phyloP scores from a whole-genome alignment of 2,113 vertebrate genomes.

The Ursus arctos region DNA sequence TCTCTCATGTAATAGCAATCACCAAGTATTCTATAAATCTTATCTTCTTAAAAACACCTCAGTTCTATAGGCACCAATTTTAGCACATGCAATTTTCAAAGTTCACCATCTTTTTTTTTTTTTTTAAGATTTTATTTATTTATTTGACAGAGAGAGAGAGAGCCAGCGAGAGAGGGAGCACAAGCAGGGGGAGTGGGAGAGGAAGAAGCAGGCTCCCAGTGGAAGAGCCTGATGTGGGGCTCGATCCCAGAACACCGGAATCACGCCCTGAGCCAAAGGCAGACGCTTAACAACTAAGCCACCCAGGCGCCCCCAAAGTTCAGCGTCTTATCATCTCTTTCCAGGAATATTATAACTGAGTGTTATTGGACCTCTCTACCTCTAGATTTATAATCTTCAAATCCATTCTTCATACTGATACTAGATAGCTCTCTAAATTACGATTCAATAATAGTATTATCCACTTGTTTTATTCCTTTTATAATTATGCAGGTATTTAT shows the following conservation, averaged over 20 bases:
- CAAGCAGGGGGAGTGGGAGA: too few relatives aligned
- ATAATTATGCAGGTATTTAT: not conserved
- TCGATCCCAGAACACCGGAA: too few relatives aligned
- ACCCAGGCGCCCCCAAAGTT: not conserved
- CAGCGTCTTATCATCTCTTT: not conserved
- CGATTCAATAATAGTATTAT: not conserved
- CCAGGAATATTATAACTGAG: not conserved
- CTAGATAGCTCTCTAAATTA: not conserved
- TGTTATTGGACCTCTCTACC: not conserved
- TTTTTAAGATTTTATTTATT: too few relatives aligned
- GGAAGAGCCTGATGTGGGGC: too few relatives aligned
- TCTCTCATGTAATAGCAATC: not conserved
- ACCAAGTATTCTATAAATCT: too few relatives aligned
- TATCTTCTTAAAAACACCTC: not conserved
- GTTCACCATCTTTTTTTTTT: not conserved
- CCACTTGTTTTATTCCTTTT: not conserved
- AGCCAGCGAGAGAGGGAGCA: too few relatives aligned
- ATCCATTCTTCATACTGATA: not conserved
- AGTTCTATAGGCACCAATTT: not conserved
- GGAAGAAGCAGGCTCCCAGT: too few relatives aligned
- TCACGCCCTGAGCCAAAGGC: too few relatives aligned
- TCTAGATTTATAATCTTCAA: not conserved
- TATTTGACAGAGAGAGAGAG: too few relatives aligned
- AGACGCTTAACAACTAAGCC: too few relatives aligned
- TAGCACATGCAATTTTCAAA: not conserved